Conservation (phyloP, 1,140 invertebrate genomes). For the Zaprionus davidi region DNA sequence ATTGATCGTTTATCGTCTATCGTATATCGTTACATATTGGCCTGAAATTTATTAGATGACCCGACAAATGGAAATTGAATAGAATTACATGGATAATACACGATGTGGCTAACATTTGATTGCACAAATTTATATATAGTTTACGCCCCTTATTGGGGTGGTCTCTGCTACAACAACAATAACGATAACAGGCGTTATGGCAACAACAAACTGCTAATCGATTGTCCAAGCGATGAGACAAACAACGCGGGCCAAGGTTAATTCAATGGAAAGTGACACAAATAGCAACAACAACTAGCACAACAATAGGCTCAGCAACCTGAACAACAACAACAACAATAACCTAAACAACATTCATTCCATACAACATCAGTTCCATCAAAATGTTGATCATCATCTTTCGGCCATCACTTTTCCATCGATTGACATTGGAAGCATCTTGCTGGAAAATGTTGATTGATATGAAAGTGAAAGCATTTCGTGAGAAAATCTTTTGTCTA, state of each 20-base stretch:
- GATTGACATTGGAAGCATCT: background rate
- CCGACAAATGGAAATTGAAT: constrained; percentile 22
- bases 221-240: constrained; percentile 28
- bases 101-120: background rate
- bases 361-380: background rate
- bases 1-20: background rate
- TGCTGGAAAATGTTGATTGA: background rate
- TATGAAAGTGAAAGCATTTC: background rate
- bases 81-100: constrained; percentile 16
- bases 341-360: background rate
- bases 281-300: background rate
- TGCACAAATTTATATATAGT: background rate
- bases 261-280: constrained; percentile 30
- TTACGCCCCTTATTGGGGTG: constrained; percentile 10
- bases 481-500: background rate
- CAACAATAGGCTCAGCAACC: background rate
- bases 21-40: constrained; percentile 1
- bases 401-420: background rate
- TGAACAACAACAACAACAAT: background rate
- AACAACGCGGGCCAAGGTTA: constrained; percentile 50
- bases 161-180: constrained; percentile 4
- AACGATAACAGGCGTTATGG: background rate
- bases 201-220: constrained; percentile 49
- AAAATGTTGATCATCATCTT: constrained; percentile 1
- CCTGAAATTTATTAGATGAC: constrained; percentile 13